phyloP scores from a whole-genome alignment of 1,140 invertebrate genomes.

The Drosophila parvula region DNA sequence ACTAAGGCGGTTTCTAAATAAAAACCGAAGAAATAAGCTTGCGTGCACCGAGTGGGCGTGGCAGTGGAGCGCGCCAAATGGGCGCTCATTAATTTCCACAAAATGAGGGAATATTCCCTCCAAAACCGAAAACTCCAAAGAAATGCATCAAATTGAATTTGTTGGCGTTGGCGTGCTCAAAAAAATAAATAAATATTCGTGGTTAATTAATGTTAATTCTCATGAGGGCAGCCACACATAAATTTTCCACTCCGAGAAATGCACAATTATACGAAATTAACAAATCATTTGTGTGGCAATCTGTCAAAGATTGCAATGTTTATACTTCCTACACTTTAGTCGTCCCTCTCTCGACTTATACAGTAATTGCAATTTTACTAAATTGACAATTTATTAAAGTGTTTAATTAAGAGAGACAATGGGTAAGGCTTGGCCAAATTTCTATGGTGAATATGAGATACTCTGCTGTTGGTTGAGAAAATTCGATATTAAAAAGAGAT shows the following conservation, averaged over 20 bases:
- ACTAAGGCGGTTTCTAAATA: constrained; percentile 62
- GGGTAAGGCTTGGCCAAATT: not conserved
- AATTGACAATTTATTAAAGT: constrained; percentile 56
- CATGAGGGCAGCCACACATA: constrained; percentile 46
- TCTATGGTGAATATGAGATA: not conserved
- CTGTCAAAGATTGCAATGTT: constrained; percentile 32
- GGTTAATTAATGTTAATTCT: constrained; percentile 76
- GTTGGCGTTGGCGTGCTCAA: constrained; percentile 56
- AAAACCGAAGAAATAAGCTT: constrained; percentile 16
- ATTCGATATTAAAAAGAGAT: not conserved
- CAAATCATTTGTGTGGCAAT: constrained; percentile 51
- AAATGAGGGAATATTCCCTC: constrained; percentile 61
- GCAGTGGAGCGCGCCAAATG: constrained; percentile 64
- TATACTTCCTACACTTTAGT: constrained; percentile 19
- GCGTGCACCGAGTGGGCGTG: constrained; percentile 74
- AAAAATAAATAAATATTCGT: constrained; percentile 41
- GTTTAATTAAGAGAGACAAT: constrained; percentile 41
- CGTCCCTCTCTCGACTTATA: not conserved
- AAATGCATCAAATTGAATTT: constrained; percentile 75
- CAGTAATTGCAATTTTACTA: constrained; percentile 24
- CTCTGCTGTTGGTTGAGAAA: not conserved
- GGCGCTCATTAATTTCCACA: constrained; percentile 76
- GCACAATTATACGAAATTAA: constrained; percentile 53
- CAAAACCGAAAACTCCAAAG: constrained; percentile 51
- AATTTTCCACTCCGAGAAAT: constrained; percentile 54